Base-by-base conservation (phyloP, 2,797 vertebrate genomes). In the Megaceryle alcyon region DNA sequence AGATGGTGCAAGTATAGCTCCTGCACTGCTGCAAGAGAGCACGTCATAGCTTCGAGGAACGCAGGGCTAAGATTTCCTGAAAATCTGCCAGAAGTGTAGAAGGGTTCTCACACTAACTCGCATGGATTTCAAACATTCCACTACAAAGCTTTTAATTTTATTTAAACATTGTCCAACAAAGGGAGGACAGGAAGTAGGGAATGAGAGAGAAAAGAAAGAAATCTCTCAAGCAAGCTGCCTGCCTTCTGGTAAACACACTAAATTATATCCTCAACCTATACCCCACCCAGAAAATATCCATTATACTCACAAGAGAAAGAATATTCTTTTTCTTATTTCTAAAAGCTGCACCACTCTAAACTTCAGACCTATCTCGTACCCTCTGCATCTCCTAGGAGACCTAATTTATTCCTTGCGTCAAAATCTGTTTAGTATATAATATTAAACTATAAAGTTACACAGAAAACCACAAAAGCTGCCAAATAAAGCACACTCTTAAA, bases 131-230 rank as follows among this genome's bases (percentile, higher is more conserved):
- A 70, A 93, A 61, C 23, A 89, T 87, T 93, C 78, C 57, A 16
- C 26, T 39, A 29, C 48, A 92, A 91, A 95, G 71, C 57, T 91
- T 92, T 91, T 85, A 85, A 80, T 78, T 91, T 88, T 68, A 41
- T 64, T 82, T 89, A 57, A 73, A 81, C 10, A 25, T 44, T 82
- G 23, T 19, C 31, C 41, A 5, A 12, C 88, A 65, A 83, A 71
- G 33, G 53, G 31, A 92, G 10, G 49, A 88, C 37, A 61, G 86
- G 83, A 93, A 90, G 37, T 2, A 68, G 11, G 10, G 43, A 88
- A 84, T 2, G 3, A 84, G 46, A 60, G 8, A 22, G 35, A 63
- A 92, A 25, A 43, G 5, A 86, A 33, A 69, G 23, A 92, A 86
- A 10, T 65, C n/a, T 73, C 63, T 66, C 46, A 82, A 70, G 64